Conservation (phyloP, 2,113 vertebrate species). For the Erythrolamprus reginae region DNA sequence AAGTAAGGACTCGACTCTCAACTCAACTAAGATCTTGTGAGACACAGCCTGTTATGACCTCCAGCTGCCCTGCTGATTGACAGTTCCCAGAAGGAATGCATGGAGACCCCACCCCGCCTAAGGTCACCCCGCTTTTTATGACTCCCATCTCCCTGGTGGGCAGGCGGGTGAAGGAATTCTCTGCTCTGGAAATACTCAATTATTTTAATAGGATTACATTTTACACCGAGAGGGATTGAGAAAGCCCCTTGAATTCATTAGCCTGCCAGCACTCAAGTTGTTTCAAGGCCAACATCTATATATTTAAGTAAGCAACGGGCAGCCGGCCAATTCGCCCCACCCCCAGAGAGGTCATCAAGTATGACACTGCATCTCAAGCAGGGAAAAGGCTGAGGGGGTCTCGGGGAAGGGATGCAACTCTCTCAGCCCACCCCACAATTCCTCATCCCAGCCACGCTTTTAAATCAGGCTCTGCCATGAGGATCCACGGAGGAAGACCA, state of each 20-base stretch:
- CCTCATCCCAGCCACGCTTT: constrained; percentile 16
- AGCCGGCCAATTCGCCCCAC: constrained; percentile 42
- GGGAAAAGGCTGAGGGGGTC: neutral
- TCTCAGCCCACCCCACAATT: constrained; percentile 9
- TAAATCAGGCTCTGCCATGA: neutral
- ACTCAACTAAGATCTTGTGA: rapidly evolving
- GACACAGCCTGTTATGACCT: neutral
- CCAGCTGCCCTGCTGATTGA: neutral
- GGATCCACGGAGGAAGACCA: neutral
- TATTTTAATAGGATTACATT: constrained; percentile 73
- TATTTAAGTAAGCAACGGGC: constrained; percentile 69
- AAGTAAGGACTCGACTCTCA: neutral
- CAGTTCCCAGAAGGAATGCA: constrained; percentile 16
- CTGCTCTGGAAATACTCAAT: constrained; percentile 63
- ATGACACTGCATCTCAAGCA: constrained; percentile 27
- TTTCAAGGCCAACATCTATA: constrained; percentile 47
- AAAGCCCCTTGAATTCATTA: constrained; percentile 64
- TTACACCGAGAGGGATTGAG: constrained; percentile 65
- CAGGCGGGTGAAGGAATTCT: constrained; percentile 55
- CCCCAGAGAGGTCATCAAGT: constrained; percentile 29
- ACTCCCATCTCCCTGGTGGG: constrained; percentile 31
- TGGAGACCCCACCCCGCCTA: constrained; percentile 5
- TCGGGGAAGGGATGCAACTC: neutral
- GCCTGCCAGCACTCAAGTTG: constrained; percentile 57
- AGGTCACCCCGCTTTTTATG: constrained; percentile 45